Conservation (phyloP, 2,797 vertebrate genomes). For the Pantherophis alleghaniensis region DNA sequence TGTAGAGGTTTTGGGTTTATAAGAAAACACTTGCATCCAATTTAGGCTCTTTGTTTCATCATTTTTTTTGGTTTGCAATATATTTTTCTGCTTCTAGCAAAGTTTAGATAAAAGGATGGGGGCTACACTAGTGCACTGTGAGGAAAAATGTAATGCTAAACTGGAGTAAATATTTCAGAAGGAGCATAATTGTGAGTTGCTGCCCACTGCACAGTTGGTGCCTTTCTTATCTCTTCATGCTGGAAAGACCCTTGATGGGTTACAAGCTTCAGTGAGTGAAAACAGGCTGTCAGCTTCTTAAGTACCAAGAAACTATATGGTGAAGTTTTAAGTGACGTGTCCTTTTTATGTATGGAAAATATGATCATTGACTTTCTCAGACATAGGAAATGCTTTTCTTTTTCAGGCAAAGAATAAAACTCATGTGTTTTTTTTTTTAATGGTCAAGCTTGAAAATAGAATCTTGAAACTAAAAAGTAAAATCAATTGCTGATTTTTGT, state of each 20-base stretch:
- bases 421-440: slow-evolving; percentile 10
- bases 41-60: slow-evolving; percentile 46
- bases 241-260: slow-evolving; percentile 9
- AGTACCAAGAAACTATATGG: slow-evolving; percentile 44
- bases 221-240: slow-evolving; percentile 48
- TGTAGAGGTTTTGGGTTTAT: slow-evolving; percentile 4
- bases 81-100: slow-evolving; percentile 42
- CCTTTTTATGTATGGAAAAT: slow-evolving; percentile 50
- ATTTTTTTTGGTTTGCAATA: slow-evolving; percentile 31
- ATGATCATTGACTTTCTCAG: slow-evolving; percentile 54
- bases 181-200: background rate
- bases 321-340: slow-evolving; percentile 57
- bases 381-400: slow-evolving; percentile 52
- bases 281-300: slow-evolving; percentile 46
- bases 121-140: slow-evolving; percentile 48
- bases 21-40: background rate
- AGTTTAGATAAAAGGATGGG: slow-evolving; percentile 43
- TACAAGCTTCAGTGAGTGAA: slow-evolving; percentile 18
- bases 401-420: slow-evolving; percentile 19
- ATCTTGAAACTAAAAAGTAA: slow-evolving; percentile 63
- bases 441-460: slow-evolving; percentile 50
- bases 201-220: slow-evolving; percentile 40
- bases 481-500: slow-evolving; percentile 51
- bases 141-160: slow-evolving; percentile 47
- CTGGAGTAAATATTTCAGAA: background rate